phyloP scores from a whole-genome alignment of 1,140 invertebrate genomes.

The Drosophila pandora region DNA sequence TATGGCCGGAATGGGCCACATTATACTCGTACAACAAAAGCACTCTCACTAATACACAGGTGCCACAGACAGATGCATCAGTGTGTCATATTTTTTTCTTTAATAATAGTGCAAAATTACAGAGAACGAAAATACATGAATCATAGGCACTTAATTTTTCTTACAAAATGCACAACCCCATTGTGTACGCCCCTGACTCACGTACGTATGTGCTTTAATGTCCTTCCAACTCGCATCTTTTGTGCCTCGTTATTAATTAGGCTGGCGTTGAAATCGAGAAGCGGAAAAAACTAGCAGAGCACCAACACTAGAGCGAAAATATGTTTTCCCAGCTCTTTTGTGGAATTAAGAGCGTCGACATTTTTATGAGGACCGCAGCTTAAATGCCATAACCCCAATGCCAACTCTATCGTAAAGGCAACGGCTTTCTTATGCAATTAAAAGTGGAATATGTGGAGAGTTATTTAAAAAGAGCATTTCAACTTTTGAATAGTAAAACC shows the following conservation, averaged over 20 bases:
- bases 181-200: conserved; percentile 12
- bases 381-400: conserved; percentile 72
- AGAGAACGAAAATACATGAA: background rate
- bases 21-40: conserved; percentile 30
- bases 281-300: conserved; percentile 20
- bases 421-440: conserved; percentile 28
- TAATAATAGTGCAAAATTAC: no score
- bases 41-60: conserved; percentile 18
- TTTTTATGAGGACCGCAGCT: conserved; percentile 40
- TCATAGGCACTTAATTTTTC: background rate
- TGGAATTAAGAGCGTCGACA: conserved; percentile 47
- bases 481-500: background rate
- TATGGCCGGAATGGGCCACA: conserved; percentile 51
- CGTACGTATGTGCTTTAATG: conserved; percentile 30
- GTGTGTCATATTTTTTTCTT: no score
- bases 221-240: conserved; percentile 61
- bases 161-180: background rate
- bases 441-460: background rate
- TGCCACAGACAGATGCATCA: background rate
- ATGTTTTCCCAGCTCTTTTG: conserved; percentile 33
- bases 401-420: conserved; percentile 51
- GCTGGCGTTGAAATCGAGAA: conserved; percentile 25
- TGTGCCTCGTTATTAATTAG: conserved; percentile 71
- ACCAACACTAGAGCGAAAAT: conserved; percentile 21
- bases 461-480: conserved; percentile 2